Evolutionary conservation across 2,888 invertebrate genomes (phyloP).

Genomic region (Cantharis rustica): DNA sequence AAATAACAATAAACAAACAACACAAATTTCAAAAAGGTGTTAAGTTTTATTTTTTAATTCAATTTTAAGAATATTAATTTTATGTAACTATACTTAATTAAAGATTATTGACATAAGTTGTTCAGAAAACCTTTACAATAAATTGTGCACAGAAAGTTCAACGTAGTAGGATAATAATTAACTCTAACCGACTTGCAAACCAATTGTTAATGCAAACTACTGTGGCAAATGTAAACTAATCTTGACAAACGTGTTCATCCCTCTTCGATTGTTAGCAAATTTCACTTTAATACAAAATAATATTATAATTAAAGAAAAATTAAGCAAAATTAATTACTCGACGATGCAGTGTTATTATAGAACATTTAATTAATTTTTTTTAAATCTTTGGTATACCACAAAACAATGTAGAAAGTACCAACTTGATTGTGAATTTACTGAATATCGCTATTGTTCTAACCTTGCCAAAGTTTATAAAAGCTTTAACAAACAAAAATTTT

Average conservation of each 20-base stretch:
- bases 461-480: neutral
- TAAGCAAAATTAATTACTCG: neutral
- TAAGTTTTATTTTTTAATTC: too few species aligned
- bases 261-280: neutral
- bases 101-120: neutral
- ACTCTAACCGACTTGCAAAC: neutral
- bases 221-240: neutral
- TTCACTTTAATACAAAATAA: neutral
- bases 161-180: neutral
- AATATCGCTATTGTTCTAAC: neutral
- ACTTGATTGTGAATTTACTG: neutral
- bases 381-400: neutral
- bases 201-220: neutral
- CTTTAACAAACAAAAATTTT: slow-evolving; percentile 1
- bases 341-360: neutral
- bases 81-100: neutral
- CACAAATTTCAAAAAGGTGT: too few species aligned
- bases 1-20: too few species aligned
- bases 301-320: neutral
- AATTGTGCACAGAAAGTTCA: neutral
- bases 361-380: neutral
- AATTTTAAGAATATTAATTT: neutral
- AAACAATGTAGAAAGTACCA: neutral
- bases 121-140: neutral
- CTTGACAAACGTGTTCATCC: neutral